Conservation (phyloP, 2,888 invertebrate genomes). For the Harpalus rufipes region DNA sequence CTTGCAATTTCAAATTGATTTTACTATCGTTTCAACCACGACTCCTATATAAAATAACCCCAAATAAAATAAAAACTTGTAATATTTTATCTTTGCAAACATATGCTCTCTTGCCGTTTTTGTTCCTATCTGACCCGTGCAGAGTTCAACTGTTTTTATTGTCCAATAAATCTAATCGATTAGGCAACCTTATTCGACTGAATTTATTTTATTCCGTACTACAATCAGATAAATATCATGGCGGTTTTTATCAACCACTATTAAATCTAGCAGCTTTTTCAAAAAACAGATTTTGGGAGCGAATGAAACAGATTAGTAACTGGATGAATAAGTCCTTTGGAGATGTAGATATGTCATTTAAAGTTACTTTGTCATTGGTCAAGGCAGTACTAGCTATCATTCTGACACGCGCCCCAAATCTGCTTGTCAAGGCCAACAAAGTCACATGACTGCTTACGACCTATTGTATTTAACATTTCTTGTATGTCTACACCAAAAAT, state of each 20-base stretch:
- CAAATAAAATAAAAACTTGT: not conserved
- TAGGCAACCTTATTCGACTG: slow-evolving; percentile 2
- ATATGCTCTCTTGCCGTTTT: not conserved
- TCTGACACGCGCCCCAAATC: no score
- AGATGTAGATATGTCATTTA: no score
- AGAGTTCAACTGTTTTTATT: slow-evolving; percentile 46
- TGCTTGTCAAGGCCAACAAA: no score
- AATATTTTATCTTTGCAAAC: slow-evolving; percentile 4
- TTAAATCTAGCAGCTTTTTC: not conserved
- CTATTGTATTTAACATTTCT: no score
- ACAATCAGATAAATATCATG: not conserved
- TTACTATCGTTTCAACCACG: not conserved
- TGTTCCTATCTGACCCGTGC: slow-evolving; percentile 2
- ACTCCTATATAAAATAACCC: not conserved
- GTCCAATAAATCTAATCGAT: slow-evolving; percentile 44
- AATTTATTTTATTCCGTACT: slow-evolving; percentile 16
- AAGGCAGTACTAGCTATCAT: no score
- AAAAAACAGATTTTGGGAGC: not conserved
- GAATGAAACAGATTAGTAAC: not conserved
- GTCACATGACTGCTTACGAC: no score
- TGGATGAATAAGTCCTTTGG: no score
- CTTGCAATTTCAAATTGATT: not conserved
- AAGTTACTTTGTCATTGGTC: no score
- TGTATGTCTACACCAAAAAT: no score
- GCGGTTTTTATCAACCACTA: not conserved